Percentiles rank a stretch among this genome's conserved stretches.
Conservation (phyloP, 2,888 invertebrate species). For the Oscheius sp. region DNA sequence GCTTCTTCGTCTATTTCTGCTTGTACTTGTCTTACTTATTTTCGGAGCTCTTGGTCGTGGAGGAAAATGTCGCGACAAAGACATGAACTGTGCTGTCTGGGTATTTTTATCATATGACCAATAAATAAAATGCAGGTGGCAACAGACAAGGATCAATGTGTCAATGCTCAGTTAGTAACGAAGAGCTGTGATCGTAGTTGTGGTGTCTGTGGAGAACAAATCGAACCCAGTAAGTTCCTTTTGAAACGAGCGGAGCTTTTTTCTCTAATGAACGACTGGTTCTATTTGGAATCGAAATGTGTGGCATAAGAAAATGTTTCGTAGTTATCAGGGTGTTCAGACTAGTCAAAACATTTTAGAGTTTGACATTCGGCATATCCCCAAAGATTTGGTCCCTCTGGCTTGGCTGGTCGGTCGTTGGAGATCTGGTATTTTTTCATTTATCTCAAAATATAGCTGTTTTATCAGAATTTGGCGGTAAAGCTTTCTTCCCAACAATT, state of each 20-base stretch:
- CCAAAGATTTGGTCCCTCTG: constrained; percentile 59
- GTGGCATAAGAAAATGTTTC: background rate
- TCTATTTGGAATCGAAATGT: background rate
- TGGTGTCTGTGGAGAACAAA: constrained; percentile 54
- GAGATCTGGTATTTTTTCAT: constrained; percentile 60
- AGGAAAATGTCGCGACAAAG: constrained; percentile 58
- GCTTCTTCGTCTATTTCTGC: background rate
- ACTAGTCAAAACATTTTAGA: constrained; percentile 43
- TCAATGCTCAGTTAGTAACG: constrained; percentile 51
- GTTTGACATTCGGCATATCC: constrained; percentile 66
- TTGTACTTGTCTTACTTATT: background rate
- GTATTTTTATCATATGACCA: constrained; percentile 18
- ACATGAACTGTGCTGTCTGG: constrained; percentile 69
- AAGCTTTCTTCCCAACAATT: constrained; percentile 73
- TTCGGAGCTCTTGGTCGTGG: background rate
- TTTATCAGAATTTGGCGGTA: constrained; percentile 35
- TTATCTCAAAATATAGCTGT: background rate
- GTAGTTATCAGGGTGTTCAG: too few relatives aligned
- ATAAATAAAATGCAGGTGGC: constrained; percentile 15
- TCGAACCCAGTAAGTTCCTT: constrained; percentile 50
- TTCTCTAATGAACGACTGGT: background rate
- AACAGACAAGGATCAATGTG: constrained; percentile 45
- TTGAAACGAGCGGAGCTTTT: constrained; percentile 1
- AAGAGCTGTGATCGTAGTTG: constrained; percentile 62
- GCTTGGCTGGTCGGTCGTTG: constrained; percentile 72